These are phyloP conservation scores for Plectrocnemia conspersa DNA, from an alignment of 1,140 invertebrate species.

Conservation along the genomic window DNA sequence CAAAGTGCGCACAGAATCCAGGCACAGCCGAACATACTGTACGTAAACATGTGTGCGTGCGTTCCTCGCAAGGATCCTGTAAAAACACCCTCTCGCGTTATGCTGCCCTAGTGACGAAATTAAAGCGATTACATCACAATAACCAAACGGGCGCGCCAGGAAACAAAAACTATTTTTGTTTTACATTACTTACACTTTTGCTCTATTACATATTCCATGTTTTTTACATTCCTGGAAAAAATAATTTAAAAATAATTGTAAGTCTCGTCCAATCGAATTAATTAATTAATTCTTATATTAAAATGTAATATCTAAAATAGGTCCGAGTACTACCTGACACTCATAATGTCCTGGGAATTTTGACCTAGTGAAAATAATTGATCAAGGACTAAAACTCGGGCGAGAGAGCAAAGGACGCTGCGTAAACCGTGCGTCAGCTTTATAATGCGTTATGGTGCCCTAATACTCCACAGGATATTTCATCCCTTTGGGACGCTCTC, in stretches of 20 bases:
- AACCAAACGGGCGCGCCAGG: slow-evolving; percentile 2
- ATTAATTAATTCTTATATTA: slow-evolving; percentile 1
- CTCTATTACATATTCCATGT: too few species aligned
- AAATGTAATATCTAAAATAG: too few species aligned
- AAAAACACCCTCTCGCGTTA: background rate
- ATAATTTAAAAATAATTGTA: too few species aligned
- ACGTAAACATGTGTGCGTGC: background rate
- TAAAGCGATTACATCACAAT: slow-evolving; percentile 20
- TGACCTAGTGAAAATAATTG: slow-evolving; percentile 36
- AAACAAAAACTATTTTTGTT: background rate
- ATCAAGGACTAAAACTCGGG: slow-evolving; percentile 29
- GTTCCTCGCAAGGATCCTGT: background rate
- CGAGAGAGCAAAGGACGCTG: slow-evolving; percentile 23
- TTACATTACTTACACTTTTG: background rate
- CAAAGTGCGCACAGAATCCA: too few species aligned
- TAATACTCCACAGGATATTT: slow-evolving; percentile 53
- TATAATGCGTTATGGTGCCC: slow-evolving; percentile 41
- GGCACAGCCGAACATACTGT: too few species aligned
- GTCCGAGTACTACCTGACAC: background rate
- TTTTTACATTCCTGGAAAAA: too few species aligned
- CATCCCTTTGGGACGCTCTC: slow-evolving; percentile 51
- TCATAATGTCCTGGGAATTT: slow-evolving; percentile 32
- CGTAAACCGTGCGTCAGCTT: slow-evolving; percentile 39
- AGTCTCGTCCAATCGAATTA: too few species aligned
- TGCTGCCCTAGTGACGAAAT: slow-evolving; percentile 11